Evolutionary conservation across 2,888 invertebrate genomes (phyloP), one percentile per base, ranked within the genome.

Genomic region (Julus scandinavius): DNA sequence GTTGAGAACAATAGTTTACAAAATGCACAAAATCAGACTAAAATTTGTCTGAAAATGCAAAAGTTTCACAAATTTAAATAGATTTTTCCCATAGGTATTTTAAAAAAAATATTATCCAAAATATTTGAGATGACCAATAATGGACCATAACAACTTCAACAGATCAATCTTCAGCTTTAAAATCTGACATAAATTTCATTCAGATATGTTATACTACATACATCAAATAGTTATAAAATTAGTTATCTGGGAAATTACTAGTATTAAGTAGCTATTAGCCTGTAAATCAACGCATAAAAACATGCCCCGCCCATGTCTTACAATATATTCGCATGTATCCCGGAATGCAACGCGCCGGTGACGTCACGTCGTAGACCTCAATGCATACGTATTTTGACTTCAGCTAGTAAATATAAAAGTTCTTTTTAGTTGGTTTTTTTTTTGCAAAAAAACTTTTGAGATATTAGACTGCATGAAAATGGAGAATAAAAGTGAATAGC

Each of bases 381-480:
- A n/a, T 72, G 80, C 80, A 38, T 80, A 11, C 80, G 13, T 38
- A 80, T 38, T 80, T 80, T 6, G 80, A 38, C 38, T 80, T 38
- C 20, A n/a, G 29, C 72, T 20, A 29, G 29, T 72, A 72, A 63
- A 63, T 72, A 72, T 20, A 29, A 29, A 72, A n/a, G 29, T 72
- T 20, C 9, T 20, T 72, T 63, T 72, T 80, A 80, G 38, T 63
- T 11, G 50, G 50, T 50, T 29, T 29, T 29, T 72, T 72, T 72
- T 3, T 29, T n/a, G n/a, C n/a, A 7, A 29, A 29, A 38, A 38
- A 80, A 80, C 1, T 38, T 80, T 80, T 80, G 80, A 29, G 38
- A 80, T 80, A 80, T 80, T 80, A 80, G 80, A 38, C 80, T 80
- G 80, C 80, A 80, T 80, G 80, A 80, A 80, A 80, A 80, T 80